A percentile compares a stretch with the other conserved stretches of the same genome.
These are phyloP conservation scores for Agrotis clavis DNA, from an alignment of 2,888 invertebrate species.

Conservation along the genomic window DNA sequence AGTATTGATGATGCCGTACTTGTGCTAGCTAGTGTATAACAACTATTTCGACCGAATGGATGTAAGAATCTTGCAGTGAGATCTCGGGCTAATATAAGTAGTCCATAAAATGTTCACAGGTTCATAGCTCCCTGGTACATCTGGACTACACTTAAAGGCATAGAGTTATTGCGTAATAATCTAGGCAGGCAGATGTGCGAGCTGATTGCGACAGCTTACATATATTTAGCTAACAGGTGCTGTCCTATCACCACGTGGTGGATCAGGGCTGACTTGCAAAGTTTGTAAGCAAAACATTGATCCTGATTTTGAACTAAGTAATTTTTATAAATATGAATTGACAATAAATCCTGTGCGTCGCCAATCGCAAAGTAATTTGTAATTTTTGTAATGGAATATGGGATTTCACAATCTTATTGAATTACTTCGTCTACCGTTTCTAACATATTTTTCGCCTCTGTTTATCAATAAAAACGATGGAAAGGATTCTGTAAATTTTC, in stretches of 20 bases:
- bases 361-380: background rate
- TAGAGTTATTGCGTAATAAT: conserved; percentile 88
- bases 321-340: background rate
- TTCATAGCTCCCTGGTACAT: conserved; percentile 82
- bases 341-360: too few relatives aligned
- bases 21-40: too few relatives aligned
- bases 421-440: background rate
- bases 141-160: conserved; percentile 82
- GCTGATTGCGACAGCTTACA: conserved; percentile 83
- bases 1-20: too few relatives aligned
- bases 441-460: background rate
- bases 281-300: conserved; percentile 18
- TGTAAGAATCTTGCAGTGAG: too few relatives aligned
- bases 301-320: conserved; percentile 1
- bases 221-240: conserved; percentile 89
- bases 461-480: background rate
- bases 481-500: background rate
- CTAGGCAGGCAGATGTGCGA: conserved; percentile 85
- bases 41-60: too few relatives aligned
- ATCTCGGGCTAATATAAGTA: conserved; percentile 51
- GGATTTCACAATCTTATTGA: background rate
- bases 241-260: conserved; percentile 78
- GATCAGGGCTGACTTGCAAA: conserved; percentile 75
- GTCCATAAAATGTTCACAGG: conserved; percentile 80
- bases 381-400: background rate